A percentile compares a stretch with the other conserved stretches of the same genome.
Evolutionary conservation across 2,888 invertebrate species (phyloP).

Genomic region (Temnothorax ravouxi): DNA sequence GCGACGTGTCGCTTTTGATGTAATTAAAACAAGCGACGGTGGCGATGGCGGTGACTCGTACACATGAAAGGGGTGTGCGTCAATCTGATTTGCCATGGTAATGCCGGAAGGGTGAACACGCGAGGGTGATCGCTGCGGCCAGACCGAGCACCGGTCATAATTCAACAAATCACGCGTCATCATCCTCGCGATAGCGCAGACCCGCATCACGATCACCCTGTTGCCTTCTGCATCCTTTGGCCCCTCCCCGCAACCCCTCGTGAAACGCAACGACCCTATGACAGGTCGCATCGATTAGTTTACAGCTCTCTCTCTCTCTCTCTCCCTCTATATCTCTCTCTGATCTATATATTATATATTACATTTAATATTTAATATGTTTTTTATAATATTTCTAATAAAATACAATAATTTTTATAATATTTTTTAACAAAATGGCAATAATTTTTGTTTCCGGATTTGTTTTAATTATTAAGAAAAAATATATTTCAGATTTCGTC

Average conservation of each 20-base stretch:
- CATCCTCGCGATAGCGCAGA: slow-evolving; percentile 56
- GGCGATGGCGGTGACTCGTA: slow-evolving; percentile 41
- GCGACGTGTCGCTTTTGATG: slow-evolving; percentile 59
- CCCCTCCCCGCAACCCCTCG: neutral
- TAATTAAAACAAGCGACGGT: slow-evolving; percentile 69
- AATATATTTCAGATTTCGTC: neutral
- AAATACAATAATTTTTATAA: neutral
- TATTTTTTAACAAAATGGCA: neutral
- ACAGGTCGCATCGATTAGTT: slow-evolving; percentile 8
- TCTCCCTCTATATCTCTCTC: too few relatives aligned
- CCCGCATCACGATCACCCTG: slow-evolving; percentile 48
- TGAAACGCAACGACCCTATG: neutral
- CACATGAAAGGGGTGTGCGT: slow-evolving; percentile 60
- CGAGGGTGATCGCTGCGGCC: slow-evolving; percentile 68
- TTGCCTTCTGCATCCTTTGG: slow-evolving; percentile 35
- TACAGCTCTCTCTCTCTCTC: too few relatives aligned
- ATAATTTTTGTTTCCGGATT: neutral
- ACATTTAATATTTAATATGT: too few relatives aligned
- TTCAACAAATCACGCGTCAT: slow-evolving; percentile 76
- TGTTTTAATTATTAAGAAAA: neutral
- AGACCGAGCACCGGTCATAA: slow-evolving; percentile 68
- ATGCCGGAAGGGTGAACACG: slow-evolving; percentile 65
- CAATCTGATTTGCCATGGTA: slow-evolving; percentile 75
- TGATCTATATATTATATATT: too few relatives aligned
- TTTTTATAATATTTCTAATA: too few relatives aligned